Evolutionary conservation across 2,888 invertebrate genomes (phyloP).

Genomic region (Mythimna lalbum): DNA sequence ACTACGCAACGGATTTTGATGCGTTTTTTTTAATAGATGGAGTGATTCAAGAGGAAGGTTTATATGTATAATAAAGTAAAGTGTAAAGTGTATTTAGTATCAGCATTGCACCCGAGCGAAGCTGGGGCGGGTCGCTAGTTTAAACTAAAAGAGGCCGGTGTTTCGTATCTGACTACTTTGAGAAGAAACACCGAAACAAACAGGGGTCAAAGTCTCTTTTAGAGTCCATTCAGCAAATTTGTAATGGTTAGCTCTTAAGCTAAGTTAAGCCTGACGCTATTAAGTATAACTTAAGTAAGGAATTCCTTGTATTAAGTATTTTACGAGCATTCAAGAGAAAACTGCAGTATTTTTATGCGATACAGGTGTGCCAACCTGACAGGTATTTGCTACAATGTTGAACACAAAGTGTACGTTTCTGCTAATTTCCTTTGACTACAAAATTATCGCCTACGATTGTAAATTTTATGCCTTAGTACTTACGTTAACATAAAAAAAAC

Average conservation of each 20-base stretch:
- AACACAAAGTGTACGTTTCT: conserved; percentile 7
- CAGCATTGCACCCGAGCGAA: too few species aligned
- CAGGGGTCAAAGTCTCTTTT: too few species aligned
- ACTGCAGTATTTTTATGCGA: conserved; percentile 32
- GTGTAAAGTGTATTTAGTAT: too few species aligned
- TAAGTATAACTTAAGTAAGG: background rate
- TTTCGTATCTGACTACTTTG: too few species aligned
- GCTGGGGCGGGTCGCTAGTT: too few species aligned
- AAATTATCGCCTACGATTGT: background rate
- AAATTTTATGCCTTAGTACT: background rate
- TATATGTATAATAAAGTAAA: too few species aligned
- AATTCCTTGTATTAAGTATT: conserved; percentile 7
- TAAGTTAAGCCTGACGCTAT: background rate
- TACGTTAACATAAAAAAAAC: background rate
- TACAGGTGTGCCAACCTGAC: conserved; percentile 4
- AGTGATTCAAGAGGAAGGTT: too few species aligned
- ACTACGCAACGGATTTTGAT: too few species aligned
- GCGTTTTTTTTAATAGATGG: too few species aligned
- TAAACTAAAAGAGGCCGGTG: too few species aligned
- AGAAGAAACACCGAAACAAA: too few species aligned
- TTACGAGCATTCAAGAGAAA: conserved; percentile 30
- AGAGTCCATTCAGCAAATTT: too few species aligned
- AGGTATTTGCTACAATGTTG: conserved; percentile 25
- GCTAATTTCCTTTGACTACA: conserved; percentile 15
- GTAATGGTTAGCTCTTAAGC: background rate